These are phyloP conservation scores for Bufo gargarizans DNA, from an alignment of 2,113 vertebrate species.

Conservation along the genomic window DNA sequence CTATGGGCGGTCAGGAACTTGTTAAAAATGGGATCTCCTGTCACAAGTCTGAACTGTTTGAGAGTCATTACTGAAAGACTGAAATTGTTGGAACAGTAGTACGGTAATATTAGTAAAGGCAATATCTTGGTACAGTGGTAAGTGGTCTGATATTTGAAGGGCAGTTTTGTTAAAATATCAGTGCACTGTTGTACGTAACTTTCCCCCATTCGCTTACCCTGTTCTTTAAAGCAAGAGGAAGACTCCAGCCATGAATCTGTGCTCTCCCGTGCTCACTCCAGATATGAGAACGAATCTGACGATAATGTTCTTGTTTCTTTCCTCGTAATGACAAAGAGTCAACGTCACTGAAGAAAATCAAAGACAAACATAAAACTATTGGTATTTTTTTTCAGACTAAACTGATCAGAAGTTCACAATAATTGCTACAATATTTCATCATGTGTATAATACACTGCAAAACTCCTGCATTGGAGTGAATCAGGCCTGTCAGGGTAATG, in stretches of 20 bases:
- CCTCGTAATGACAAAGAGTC: slow-evolving; percentile 68
- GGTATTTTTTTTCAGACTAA: neutral
- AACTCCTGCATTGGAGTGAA: too few species aligned
- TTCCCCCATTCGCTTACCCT: slow-evolving; percentile 59
- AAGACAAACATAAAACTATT: neutral
- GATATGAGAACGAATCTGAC: slow-evolving; percentile 77
- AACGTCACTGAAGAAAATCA: slow-evolving; percentile 18
- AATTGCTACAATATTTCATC: too few species aligned
- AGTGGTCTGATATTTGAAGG: neutral
- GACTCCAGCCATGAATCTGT: slow-evolving; percentile 80
- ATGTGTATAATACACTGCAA: too few species aligned
- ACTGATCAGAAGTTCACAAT: too few species aligned
- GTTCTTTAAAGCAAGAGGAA: slow-evolving; percentile 62
- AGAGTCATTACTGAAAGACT: neutral
- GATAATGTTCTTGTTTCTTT: slow-evolving; percentile 76
- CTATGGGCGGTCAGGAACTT: too few species aligned
- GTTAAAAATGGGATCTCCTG: too few species aligned
- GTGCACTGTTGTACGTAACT: neutral
- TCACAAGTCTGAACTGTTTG: neutral
- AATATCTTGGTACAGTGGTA: neutral
- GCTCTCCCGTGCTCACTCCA: slow-evolving; percentile 76
- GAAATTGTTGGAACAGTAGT: neutral
- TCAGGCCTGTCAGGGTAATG: too few species aligned
- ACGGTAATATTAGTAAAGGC: neutral
- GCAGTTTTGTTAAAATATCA: neutral